These are phyloP conservation scores for Salvator merianae DNA, from an alignment of 2,113 vertebrate species.

Conservation along the genomic window DNA sequence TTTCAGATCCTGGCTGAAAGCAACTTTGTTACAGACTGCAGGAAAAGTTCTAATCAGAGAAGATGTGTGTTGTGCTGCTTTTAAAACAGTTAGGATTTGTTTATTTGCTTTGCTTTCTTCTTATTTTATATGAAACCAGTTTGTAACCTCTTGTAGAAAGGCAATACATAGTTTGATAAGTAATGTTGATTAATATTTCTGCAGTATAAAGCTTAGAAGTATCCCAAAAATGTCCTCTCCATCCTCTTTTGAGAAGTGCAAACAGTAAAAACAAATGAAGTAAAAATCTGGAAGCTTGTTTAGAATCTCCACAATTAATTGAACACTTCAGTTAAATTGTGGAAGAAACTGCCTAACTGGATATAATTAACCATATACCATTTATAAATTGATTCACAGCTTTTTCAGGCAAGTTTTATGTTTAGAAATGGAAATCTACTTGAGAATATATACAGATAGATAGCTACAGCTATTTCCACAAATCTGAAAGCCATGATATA, in stretches of 20 bases:
- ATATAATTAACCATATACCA: neutral
- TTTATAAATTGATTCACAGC: conserved; percentile 28
- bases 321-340: neutral
- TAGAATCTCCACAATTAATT: conserved; percentile 6
- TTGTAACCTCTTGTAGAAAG: too few relatives aligned
- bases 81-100: too few relatives aligned
- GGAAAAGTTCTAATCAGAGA: too few relatives aligned
- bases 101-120: too few relatives aligned
- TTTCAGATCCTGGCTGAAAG: too few relatives aligned
- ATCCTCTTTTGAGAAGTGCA: neutral
- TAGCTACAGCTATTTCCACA: conserved; percentile 50
- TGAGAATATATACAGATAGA: conserved; percentile 32
- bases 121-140: too few relatives aligned
- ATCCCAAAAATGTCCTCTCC: neutral
- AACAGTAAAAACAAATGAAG: neutral
- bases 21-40: too few relatives aligned
- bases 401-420: conserved; percentile 17
- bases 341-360: neutral
- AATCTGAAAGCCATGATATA: conserved; percentile 40
- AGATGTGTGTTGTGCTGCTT: too few relatives aligned
- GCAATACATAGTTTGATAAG: too few relatives aligned
- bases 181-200: neutral
- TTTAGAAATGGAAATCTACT: conserved; percentile 23
- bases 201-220: conserved; percentile 1
- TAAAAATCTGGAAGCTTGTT: neutral